These are phyloP conservation scores for Misgurnus mizolepis DNA, from an alignment of 2,113 vertebrate genomes.

Conservation along the genomic window DNA sequence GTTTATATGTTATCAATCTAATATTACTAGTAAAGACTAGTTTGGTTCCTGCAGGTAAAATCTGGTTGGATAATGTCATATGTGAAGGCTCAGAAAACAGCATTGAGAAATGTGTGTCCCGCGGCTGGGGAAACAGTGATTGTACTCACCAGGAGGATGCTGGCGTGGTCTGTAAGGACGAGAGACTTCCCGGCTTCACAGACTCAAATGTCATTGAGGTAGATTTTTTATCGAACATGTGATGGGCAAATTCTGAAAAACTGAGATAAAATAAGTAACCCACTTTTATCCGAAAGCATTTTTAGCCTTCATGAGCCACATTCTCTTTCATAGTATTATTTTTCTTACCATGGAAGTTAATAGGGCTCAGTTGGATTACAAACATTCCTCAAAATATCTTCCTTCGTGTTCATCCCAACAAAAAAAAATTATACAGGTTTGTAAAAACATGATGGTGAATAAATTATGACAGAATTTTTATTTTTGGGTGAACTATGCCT, in stretches of 20 bases:
- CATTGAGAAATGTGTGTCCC: slow-evolving; percentile 83
- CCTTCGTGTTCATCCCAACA: too few species aligned
- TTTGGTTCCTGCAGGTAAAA: slow-evolving; percentile 77
- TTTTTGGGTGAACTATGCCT: too few species aligned
- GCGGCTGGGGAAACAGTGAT: slow-evolving; percentile 96
- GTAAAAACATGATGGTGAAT: too few species aligned
- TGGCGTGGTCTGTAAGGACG: slow-evolving; percentile 90
- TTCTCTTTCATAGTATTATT: too few species aligned
- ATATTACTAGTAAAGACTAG: too few species aligned
- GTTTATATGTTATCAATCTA: not conserved
- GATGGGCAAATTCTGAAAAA: not conserved
- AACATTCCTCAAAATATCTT: too few species aligned
- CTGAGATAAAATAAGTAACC: not conserved
- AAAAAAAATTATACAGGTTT: too few species aligned
- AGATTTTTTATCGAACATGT: slow-evolving; percentile 6
- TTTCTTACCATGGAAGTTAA: too few species aligned
- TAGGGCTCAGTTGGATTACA: too few species aligned
- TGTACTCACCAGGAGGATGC: slow-evolving; percentile 96
- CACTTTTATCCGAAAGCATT: too few species aligned
- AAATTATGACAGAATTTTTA: too few species aligned
- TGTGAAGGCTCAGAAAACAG: slow-evolving; percentile 83
- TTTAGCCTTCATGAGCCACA: too few species aligned
- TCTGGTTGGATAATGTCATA: slow-evolving; percentile 95
- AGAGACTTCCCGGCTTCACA: slow-evolving; percentile 86
- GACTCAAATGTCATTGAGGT: slow-evolving; percentile 94